Evolutionary conservation across 2,113 vertebrate genomes (phyloP).

Genomic region (Odocoileus virginianus): DNA sequence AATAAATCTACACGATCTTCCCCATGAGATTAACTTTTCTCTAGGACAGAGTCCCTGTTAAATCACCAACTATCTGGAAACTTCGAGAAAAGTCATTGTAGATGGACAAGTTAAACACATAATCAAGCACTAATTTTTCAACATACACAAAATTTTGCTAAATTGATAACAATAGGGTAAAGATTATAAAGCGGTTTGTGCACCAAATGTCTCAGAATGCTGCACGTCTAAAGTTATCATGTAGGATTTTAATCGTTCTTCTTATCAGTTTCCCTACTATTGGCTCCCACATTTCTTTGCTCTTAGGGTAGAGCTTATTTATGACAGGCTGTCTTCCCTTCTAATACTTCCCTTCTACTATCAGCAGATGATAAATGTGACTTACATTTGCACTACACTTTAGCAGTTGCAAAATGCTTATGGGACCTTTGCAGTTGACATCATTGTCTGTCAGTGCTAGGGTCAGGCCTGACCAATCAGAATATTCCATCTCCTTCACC

Average conservation of each 20-base stretch:
- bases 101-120: background rate
- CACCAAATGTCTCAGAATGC: background rate
- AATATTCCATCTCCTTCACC: background rate
- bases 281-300: background rate
- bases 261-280: background rate
- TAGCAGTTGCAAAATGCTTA: background rate
- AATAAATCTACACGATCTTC: background rate
- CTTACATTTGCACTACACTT: background rate
- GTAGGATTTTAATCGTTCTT: background rate
- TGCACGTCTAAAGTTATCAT: background rate
- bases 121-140: slow-evolving; percentile 20
- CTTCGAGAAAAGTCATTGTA: background rate
- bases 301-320: background rate
- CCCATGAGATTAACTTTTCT: background rate
- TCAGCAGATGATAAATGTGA: background rate
- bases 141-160: background rate
- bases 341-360: background rate
- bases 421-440: background rate
- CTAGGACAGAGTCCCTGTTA: background rate
- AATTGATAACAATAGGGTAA: background rate
- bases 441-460: background rate
- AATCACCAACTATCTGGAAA: background rate
- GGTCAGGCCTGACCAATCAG: background rate
- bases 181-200: background rate
- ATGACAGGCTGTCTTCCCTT: background rate